These are phyloP conservation scores for Bombus vancouverensis DNA, from an alignment of 1,140 invertebrate species.

Conservation along the genomic window DNA sequence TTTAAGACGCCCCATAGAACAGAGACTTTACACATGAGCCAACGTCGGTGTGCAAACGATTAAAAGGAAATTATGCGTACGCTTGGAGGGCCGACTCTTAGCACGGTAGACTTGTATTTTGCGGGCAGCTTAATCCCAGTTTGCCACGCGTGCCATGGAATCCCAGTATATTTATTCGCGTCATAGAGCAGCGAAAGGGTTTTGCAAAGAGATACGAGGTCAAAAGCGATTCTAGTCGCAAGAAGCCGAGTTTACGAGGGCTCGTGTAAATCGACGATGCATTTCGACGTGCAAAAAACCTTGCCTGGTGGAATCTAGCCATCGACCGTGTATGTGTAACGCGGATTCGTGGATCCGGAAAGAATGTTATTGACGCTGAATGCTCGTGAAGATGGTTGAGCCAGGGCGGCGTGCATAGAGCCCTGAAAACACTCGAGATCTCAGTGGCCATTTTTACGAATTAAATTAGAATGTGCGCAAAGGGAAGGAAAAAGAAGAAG, in stretches of 20 bases:
- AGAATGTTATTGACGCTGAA: slow-evolving; percentile 28
- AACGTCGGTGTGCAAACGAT: background rate
- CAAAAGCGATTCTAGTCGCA: slow-evolving; percentile 2
- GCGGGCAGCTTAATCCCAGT: background rate
- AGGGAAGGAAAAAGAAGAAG: too few relatives aligned
- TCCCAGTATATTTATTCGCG: slow-evolving; percentile 6
- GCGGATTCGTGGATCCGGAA: background rate
- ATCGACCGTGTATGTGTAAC: too few relatives aligned
- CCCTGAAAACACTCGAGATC: slow-evolving; percentile 1
- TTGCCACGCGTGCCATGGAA: background rate
- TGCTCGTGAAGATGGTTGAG: background rate
- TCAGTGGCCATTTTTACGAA: slow-evolving; percentile 25
- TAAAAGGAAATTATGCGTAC: background rate
- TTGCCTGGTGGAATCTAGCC: background rate
- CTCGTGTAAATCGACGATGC: background rate
- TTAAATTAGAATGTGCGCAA: slow-evolving; percentile 32
- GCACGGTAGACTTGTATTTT: background rate
- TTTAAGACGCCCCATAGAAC: background rate
- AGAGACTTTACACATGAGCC: too few relatives aligned
- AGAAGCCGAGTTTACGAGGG: background rate
- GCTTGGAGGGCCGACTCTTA: background rate
- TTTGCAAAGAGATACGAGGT: background rate
- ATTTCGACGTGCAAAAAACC: background rate
- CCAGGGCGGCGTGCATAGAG: background rate
- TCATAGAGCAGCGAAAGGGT: background rate